Evolutionary conservation across 2,888 invertebrate species (phyloP), one percentile per base, ranked within the genome.

Genomic region (Agrypnus murinus): DNA sequence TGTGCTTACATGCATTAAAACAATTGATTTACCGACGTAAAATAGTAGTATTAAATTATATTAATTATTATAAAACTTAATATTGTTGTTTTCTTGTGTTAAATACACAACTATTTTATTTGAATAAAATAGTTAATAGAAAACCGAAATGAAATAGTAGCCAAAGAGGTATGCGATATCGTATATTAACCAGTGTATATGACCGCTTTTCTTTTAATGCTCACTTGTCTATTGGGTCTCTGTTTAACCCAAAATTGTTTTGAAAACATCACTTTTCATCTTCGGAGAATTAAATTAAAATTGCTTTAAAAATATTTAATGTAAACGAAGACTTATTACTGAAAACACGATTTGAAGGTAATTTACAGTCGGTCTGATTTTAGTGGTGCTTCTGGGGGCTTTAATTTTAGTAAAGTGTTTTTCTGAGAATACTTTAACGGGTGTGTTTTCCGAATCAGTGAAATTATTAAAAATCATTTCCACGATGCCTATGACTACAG

Each of bases 81-180:
- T n/a, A n/a, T n/a, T n/a, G n/a, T n/a, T n/a, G n/a, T n/a, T n/a
- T n/a, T n/a, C n/a, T n/a, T n/a, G n/a, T n/a, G n/a, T n/a, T n/a
- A n/a, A n/a, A n/a, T n/a, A n/a, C n/a, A n/a, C n/a, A n/a, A n/a
- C n/a, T n/a, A n/a, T n/a, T n/a, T n/a, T n/a, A n/a, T n/a, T n/a
- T n/a, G n/a, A n/a, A n/a, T n/a, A n/a, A n/a, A n/a, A n/a, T n/a
- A n/a, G n/a, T n/a, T n/a, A n/a, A n/a, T n/a, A n/a, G 14, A 7
- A 40, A 14, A 40, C 14, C 2, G 2, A 12, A 40, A 40, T 2
- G 14, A 40, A 40, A 40, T n/a, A 1, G 40, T 3, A 12, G 40
- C 40, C 14, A 40, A 40, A 12, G 40, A 40, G 14, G 40, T 12
- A n/a, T 40, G 40, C 40, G 40, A 40, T n/a, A n/a, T n/a, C n/a